Evolutionary conservation across 1,140 invertebrate species (phyloP).

Genomic region (Saccostrea cuccullata): DNA sequence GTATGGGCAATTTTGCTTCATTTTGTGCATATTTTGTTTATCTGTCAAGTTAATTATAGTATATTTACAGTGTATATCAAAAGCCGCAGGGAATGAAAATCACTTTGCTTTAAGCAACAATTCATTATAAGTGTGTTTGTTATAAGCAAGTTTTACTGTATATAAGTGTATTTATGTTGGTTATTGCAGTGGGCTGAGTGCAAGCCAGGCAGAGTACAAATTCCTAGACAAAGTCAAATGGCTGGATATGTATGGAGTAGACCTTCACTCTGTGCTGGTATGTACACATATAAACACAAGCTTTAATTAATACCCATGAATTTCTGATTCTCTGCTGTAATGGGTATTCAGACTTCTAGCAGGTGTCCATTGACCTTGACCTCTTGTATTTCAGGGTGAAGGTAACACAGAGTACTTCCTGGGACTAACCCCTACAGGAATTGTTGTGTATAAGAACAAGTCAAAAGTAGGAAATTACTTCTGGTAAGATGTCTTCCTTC

Average conservation of each 20-base stretch:
- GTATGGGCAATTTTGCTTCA: too few relatives aligned
- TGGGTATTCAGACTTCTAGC: too few relatives aligned
- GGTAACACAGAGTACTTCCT: constrained; percentile 88
- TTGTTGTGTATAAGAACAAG: constrained; percentile 97
- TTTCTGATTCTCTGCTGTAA: too few relatives aligned
- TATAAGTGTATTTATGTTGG: background rate
- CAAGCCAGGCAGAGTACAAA: constrained; percentile 83
- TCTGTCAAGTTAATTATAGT: too few relatives aligned
- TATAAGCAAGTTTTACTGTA: too few relatives aligned
- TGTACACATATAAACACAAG: constrained; percentile 34
- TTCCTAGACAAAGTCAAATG: constrained; percentile 90
- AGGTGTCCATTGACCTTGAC: too few relatives aligned
- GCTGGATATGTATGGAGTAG: constrained; percentile 91
- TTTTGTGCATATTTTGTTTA: too few relatives aligned
- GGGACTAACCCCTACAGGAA: constrained; percentile 97
- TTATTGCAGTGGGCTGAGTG: constrained; percentile 82
- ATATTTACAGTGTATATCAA: too few relatives aligned
- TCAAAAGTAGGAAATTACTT: constrained; percentile 99
- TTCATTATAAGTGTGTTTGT: too few relatives aligned
- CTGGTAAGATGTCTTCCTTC: constrained; percentile 83
- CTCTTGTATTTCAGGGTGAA: constrained; percentile 69
- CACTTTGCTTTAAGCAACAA: too few relatives aligned
- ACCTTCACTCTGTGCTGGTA: constrained; percentile 86
- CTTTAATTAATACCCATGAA: too few relatives aligned
- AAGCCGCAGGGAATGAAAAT: too few relatives aligned